These are phyloP conservation scores for Rhadina sibilatrix DNA, from an alignment of 2,113 vertebrate species.

Conservation along the genomic window DNA sequence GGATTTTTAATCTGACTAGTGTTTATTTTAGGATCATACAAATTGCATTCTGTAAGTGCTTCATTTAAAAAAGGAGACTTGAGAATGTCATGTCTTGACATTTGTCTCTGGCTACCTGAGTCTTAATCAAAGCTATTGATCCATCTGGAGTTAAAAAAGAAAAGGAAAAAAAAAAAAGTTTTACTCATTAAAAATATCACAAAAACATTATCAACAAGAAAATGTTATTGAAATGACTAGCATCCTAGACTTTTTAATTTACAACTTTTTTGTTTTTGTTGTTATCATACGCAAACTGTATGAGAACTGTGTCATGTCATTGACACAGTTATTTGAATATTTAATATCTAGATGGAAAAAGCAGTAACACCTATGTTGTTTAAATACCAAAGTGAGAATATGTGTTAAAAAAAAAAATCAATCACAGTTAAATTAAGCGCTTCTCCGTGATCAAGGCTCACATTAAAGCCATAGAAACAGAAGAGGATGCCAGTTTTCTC, in stretches of 20 bases:
- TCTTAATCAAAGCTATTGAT: background rate
- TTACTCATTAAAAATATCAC: background rate
- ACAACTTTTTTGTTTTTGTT: no score
- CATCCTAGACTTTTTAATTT: background rate
- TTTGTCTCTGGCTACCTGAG: background rate
- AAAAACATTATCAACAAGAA: background rate
- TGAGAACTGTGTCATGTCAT: background rate
- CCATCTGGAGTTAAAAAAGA: background rate
- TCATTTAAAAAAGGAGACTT: background rate
- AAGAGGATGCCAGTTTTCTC: background rate
- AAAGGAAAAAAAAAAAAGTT: fast-evolving
- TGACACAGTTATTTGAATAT: background rate
- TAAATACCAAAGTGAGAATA: background rate
- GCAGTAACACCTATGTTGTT: background rate
- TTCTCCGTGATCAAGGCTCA: background rate
- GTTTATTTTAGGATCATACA: background rate
- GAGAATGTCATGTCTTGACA: background rate
- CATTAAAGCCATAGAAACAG: background rate
- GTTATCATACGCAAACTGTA: background rate
- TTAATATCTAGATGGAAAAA: background rate
- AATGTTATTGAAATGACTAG: background rate
- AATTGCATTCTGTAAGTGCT: background rate
- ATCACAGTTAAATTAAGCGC: background rate
- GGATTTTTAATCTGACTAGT: background rate
- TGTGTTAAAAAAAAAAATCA: background rate